Percentiles rank a stretch among this genome's conserved stretches.
phyloP scores from a whole-genome alignment of 2,113 vertebrate genomes.

The Sarotherodon lohbergeri region DNA sequence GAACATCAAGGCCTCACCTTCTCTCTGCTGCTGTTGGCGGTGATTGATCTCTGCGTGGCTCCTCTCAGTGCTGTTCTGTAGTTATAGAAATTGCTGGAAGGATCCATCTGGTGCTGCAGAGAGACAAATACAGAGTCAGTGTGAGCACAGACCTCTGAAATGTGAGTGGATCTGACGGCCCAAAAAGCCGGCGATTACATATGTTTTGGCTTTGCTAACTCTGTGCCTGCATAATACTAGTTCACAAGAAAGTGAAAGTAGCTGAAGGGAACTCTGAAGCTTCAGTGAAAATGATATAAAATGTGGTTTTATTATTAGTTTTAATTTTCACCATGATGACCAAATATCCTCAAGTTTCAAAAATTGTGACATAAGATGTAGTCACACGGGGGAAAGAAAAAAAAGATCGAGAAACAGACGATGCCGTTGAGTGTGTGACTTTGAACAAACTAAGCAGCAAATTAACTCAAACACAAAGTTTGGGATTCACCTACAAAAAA shows the following conservation, averaged over 20 bases:
- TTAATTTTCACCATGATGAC: background rate
- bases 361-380: background rate
- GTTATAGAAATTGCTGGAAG: constrained; percentile 96
- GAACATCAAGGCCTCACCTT: constrained; percentile 73
- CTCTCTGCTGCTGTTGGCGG: constrained; percentile 89
- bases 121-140: background rate
- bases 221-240: background rate
- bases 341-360: background rate
- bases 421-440: background rate
- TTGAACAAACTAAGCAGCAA: background rate
- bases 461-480: background rate
- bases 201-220: background rate
- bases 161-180: background rate
- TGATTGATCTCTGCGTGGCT: constrained; percentile 86
- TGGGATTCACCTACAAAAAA: background rate
- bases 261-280: background rate
- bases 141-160: background rate
- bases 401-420: background rate
- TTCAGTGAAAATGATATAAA: background rate
- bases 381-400: background rate
- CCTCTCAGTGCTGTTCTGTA: constrained; percentile 91
- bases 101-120: constrained; percentile 93
- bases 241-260: background rate
- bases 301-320: background rate
- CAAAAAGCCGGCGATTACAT: no score